These are phyloP conservation scores for Xestoiulus laeticollis DNA, from an alignment of 2,888 invertebrate genomes.

Conservation along the genomic window DNA sequence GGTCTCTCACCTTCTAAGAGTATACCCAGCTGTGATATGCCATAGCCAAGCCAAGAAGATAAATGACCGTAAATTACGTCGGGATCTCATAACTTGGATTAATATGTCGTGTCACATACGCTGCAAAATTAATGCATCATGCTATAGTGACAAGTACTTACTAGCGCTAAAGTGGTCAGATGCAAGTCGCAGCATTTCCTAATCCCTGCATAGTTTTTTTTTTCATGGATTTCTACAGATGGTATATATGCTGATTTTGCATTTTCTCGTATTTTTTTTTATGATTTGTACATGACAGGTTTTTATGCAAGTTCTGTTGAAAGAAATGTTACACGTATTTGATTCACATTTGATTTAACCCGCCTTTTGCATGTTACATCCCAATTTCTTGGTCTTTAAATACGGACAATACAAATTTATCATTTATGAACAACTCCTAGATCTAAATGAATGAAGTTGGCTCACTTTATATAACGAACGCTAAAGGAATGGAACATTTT, in stretches of 20 bases:
- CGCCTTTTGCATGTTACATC: too few species aligned
- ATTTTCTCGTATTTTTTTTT: neutral
- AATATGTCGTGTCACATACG: slow-evolving; percentile 5
- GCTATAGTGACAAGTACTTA: neutral
- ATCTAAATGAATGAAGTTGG: too few species aligned
- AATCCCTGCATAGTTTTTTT: neutral
- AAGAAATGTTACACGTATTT: neutral
- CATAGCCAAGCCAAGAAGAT: neutral
- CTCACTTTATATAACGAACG: too few species aligned
- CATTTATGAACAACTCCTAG: too few species aligned
- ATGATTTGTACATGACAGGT: neutral
- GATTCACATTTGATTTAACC: too few species aligned
- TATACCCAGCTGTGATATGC: neutral
- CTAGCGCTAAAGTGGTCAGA: slow-evolving; percentile 2
- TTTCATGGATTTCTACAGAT: neutral
- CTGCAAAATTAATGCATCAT: slow-evolving; percentile 36
- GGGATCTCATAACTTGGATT: slow-evolving; percentile 43
- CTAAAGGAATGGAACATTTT: too few species aligned
- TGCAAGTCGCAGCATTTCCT: neutral
- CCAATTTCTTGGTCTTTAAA: too few species aligned
- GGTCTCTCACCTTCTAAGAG: neutral
- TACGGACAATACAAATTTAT: too few species aligned
- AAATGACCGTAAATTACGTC: slow-evolving; percentile 46
- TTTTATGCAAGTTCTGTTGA: neutral
- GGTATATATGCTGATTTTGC: neutral